A percentile compares a stretch with the other conserved stretches of the same genome.
Conservation (phyloP, 2,113 vertebrate species). For the Oceanodroma tethys region DNA sequence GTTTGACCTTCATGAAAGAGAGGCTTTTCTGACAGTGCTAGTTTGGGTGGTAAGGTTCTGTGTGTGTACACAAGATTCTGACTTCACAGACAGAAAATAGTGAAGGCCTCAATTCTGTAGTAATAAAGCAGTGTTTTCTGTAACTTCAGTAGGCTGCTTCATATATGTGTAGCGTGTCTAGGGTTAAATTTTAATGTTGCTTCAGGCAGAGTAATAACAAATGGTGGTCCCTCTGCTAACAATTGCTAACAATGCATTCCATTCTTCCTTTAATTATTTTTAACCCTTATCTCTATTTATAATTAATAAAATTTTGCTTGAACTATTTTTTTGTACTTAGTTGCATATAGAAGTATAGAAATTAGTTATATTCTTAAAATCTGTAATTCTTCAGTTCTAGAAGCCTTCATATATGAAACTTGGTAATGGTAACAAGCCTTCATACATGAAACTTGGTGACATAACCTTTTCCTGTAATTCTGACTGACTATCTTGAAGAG, state of each 20-base stretch:
- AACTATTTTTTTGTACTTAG: not conserved
- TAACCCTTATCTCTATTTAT: not conserved
- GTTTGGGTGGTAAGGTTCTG: not conserved
- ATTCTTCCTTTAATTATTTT: not conserved
- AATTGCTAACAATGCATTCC: not conserved
- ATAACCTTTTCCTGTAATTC: not conserved
- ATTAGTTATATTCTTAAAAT: not conserved
- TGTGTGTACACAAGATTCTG: not conserved
- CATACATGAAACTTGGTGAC: not conserved
- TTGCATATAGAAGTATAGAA: not conserved
- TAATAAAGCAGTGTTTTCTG: not conserved
- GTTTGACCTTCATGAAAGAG: not conserved
- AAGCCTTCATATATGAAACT: not conserved
- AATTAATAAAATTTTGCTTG: not conserved
- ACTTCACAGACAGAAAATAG: not conserved
- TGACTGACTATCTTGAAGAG: not conserved
- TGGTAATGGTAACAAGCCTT: not conserved
- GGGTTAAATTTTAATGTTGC: not conserved
- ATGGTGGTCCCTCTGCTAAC: not conserved
- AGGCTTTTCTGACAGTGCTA: not conserved
- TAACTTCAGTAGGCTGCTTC: not conserved
- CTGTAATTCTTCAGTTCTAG: not conserved
- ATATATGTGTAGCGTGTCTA: not conserved
- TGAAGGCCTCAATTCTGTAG: not conserved
- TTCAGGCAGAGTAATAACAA: not conserved